Percentiles rank a stretch among this genome's conserved stretches.
These are phyloP conservation scores for Loxodonta africana DNA, from an alignment of 2,113 vertebrate genomes.

Conservation along the genomic window DNA sequence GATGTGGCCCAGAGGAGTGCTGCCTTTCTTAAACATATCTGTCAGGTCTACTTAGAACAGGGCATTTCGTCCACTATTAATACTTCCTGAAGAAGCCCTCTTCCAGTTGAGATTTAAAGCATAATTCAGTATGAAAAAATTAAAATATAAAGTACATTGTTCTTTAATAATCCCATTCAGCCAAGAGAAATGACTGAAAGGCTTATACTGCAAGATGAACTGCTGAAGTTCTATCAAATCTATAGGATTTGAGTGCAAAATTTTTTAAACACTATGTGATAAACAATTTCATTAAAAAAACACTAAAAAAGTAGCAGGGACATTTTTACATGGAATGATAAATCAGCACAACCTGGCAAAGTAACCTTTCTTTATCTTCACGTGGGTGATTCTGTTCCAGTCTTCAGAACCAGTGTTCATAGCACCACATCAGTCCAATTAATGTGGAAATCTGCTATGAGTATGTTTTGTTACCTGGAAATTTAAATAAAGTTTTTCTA, in stretches of 20 bases:
- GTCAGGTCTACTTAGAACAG: neutral
- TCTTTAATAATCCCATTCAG: conserved; percentile 23
- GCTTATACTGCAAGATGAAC: neutral
- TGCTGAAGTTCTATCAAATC: neutral
- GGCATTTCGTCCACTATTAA: neutral
- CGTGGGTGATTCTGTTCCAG: neutral
- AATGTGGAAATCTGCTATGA: neutral
- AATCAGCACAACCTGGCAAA: neutral
- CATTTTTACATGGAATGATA: neutral
- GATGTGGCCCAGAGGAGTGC: neutral
- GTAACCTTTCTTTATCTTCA: neutral
- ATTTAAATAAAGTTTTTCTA: conserved; percentile 48
- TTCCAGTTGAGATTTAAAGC: conserved; percentile 17
- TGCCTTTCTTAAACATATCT: neutral
- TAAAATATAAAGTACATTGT: conserved; percentile 20
- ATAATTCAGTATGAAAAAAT: conserved; percentile 12
- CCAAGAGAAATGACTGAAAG: neutral
- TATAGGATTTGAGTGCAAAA: neutral
- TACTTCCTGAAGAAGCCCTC: conserved; percentile 3
- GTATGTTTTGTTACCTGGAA: conserved; percentile 11
- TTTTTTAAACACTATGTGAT: neutral
- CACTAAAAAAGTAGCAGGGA: neutral
- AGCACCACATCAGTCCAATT: neutral
- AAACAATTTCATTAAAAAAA: conserved; percentile 40
- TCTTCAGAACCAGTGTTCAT: neutral